A percentile compares a stretch with the other conserved stretches of the same genome.
These are phyloP conservation scores for Drosophila bipectinata DNA, from an alignment of 1,140 invertebrate genomes.

Conservation along the genomic window DNA sequence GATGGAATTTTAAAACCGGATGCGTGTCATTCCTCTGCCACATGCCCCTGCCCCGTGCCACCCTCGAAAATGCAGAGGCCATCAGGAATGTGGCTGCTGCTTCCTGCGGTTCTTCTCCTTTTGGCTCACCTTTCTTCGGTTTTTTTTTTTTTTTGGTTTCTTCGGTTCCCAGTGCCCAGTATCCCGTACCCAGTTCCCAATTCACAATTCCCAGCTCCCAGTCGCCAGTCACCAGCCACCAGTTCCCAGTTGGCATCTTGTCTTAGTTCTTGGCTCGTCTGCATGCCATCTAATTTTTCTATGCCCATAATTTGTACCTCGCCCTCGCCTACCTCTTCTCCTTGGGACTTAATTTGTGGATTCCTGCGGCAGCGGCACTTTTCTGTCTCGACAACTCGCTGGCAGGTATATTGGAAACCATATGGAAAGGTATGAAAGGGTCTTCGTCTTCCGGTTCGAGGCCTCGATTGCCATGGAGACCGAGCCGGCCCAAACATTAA, in stretches of 20 bases:
- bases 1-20: slow-evolving; percentile 79
- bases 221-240: background rate
- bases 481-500: slow-evolving; percentile 35
- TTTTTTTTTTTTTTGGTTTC: slow-evolving; percentile 19
- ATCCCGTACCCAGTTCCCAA: background rate
- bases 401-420: slow-evolving; percentile 23
- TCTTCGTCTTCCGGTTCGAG: slow-evolving; percentile 28
- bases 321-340: slow-evolving; percentile 34
- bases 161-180: background rate
- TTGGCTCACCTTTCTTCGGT: slow-evolving; percentile 3
- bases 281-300: slow-evolving; percentile 74
- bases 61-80: slow-evolving; percentile 23
- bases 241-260: slow-evolving; percentile 9
- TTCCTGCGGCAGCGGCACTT: slow-evolving; percentile 41
- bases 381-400: slow-evolving; percentile 28
- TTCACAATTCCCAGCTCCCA: background rate
- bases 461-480: slow-evolving; percentile 36
- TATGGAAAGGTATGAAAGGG: slow-evolving; percentile 23
- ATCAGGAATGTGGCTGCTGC: slow-evolving; percentile 45
- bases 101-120: slow-evolving; percentile 44
- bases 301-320: slow-evolving; percentile 75
- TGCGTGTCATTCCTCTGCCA: slow-evolving; percentile 72
- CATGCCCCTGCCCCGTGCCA: slow-evolving; percentile 5
- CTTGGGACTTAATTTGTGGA: slow-evolving; percentile 66
- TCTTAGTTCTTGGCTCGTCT: slow-evolving; percentile 34